Evolutionary conservation across 2,797 vertebrate species (phyloP).

Genomic region (Acipenser oxyrinchus): DNA sequence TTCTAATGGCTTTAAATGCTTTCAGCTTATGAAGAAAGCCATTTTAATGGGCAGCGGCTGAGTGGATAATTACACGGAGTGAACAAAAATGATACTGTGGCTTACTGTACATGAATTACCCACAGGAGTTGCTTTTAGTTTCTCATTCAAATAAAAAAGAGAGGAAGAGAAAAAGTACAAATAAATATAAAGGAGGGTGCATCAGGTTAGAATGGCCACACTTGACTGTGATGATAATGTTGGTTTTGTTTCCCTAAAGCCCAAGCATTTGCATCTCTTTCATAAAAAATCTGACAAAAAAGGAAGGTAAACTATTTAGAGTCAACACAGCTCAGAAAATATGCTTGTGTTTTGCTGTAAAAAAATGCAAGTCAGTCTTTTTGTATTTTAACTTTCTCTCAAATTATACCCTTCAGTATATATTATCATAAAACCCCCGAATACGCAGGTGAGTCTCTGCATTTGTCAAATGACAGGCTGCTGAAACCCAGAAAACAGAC

Average conservation of each 20-base stretch:
- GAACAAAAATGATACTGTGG: conserved; percentile 54
- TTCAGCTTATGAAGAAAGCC: conserved; percentile 63
- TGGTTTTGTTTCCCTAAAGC: no score
- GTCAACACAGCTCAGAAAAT: neutral
- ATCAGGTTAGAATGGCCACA: neutral
- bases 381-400: no score
- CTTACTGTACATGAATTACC: conserved; percentile 54
- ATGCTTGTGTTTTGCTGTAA: no score
- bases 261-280: neutral
- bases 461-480: no score
- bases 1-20: conserved; percentile 69
- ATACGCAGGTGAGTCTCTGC: no score
- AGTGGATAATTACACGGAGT: conserved; percentile 81
- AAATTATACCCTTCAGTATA: no score
- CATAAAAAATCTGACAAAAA: neutral
- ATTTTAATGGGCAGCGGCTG: conserved; percentile 64
- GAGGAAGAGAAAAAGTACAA: conserved; percentile 39
- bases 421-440: no score
- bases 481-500: no score
- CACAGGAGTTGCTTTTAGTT: conserved; percentile 67
- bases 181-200: conserved; percentile 13
- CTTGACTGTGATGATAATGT: no score
- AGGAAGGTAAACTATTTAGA: neutral
- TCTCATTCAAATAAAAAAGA: conserved; percentile 51
- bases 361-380: no score